Evolutionary conservation across 1,140 invertebrate genomes (phyloP).

Genomic region (Philotrypesis tridentata): DNA sequence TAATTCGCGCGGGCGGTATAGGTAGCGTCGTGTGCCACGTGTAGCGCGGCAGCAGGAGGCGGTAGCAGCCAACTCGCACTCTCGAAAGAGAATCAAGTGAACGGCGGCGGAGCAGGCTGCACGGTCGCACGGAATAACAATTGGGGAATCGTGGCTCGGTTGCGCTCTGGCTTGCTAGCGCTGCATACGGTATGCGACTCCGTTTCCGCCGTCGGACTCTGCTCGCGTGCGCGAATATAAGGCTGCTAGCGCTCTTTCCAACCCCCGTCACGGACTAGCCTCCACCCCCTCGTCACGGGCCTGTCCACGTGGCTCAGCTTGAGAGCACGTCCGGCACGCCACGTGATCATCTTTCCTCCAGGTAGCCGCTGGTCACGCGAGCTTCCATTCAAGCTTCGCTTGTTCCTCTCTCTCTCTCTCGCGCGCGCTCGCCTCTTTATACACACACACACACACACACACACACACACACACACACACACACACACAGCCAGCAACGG

Average conservation of each 20-base stretch:
- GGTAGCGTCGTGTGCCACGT: neutral
- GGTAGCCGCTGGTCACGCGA: constrained; percentile 51
- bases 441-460: neutral
- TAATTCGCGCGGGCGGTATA: no score
- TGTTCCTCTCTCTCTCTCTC: neutral
- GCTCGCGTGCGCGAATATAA: constrained; percentile 11
- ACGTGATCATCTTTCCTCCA: constrained; percentile 43
- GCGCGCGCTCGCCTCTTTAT: neutral
- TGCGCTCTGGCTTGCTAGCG: constrained; percentile 4
- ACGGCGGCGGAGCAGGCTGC: constrained; percentile 36
- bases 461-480: no score
- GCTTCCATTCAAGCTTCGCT: constrained; percentile 50
- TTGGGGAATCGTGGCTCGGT: constrained; percentile 51
- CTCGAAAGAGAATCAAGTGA: constrained; percentile 1
- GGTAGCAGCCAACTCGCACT: neutral
- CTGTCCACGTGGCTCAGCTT: constrained; percentile 12
- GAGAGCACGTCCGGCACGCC: constrained; percentile 54
- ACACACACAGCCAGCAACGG: neutral
- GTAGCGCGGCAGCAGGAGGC: no score
- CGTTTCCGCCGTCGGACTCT: neutral
- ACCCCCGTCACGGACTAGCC: constrained; percentile 55
- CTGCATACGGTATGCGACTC: constrained; percentile 46
- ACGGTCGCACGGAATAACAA: constrained; percentile 58
- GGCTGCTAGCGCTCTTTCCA: constrained; percentile 49
- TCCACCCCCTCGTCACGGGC: constrained; percentile 23